Percentiles rank a stretch among this genome's conserved stretches.
Conservation (phyloP, 1,140 invertebrate species). For the Euwallacea similis region DNA sequence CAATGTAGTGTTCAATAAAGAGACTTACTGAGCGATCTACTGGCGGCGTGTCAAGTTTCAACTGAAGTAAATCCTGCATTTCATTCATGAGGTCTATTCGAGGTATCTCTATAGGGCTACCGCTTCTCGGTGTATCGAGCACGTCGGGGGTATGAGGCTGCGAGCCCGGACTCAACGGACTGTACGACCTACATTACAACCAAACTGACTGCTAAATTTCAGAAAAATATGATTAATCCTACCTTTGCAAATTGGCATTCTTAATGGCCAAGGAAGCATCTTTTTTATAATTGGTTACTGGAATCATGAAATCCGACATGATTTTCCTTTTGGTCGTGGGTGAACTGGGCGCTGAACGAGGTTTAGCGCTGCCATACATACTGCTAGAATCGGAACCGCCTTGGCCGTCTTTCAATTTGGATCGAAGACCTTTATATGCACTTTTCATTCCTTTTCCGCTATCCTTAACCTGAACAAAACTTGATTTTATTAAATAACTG, state of each 20-base stretch:
- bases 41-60: conserved; percentile 56
- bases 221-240: not conserved
- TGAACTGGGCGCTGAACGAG: conserved; percentile 68
- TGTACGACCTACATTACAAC: conserved; percentile 55
- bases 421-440: conserved; percentile 74
- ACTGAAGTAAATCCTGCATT: conserved; percentile 64
- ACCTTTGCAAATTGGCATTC: conserved; percentile 52
- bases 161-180: conserved; percentile 54
- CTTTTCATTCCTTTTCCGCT: conserved; percentile 73
- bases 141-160: conserved; percentile 58
- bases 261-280: conserved; percentile 56
- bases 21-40: conserved; percentile 60
- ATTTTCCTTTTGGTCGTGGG: conserved; percentile 61
- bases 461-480: conserved; percentile 67
- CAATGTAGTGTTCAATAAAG: too few relatives aligned
- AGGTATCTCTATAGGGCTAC: conserved; percentile 54
- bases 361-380: conserved; percentile 57
- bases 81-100: conserved; percentile 68
- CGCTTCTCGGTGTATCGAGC: conserved; percentile 54
- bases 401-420: conserved; percentile 58
- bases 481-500: not conserved
- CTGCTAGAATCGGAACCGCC: conserved; percentile 49
- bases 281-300: conserved; percentile 58
- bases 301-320: conserved; percentile 53
- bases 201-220: not conserved